phyloP scores from a whole-genome alignment of 2,113 vertebrate species.

The Tangachromis dhanisi region DNA sequence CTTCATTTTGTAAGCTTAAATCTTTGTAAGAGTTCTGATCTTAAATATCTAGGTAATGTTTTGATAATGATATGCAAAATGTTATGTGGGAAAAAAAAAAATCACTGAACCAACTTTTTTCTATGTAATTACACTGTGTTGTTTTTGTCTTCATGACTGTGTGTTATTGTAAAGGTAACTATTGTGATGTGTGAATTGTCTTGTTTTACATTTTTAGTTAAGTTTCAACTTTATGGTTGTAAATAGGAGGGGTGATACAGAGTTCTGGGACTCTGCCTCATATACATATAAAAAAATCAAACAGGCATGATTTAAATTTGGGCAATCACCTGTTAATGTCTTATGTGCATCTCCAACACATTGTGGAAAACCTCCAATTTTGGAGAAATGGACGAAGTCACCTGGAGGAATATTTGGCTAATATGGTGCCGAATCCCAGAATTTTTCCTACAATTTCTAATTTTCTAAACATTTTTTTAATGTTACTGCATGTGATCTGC shows the following conservation, averaged over 20 bases:
- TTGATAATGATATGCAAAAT: background rate
- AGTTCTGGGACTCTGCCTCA: background rate
- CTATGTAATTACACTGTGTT: background rate
- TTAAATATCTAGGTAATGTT: background rate
- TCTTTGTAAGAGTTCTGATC: background rate
- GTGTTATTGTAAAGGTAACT: background rate
- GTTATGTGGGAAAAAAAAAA: accelerated
- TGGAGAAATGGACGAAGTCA: background rate
- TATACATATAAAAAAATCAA: background rate
- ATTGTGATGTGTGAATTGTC: background rate
- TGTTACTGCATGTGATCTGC: background rate
- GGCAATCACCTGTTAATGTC: background rate
- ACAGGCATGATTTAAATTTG: background rate
- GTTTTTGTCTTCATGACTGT: background rate
- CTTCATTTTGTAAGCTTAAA: background rate
- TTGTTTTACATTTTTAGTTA: background rate
- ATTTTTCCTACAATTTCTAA: background rate
- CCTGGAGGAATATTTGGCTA: background rate
- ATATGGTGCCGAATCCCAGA: background rate
- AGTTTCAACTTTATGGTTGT: background rate
- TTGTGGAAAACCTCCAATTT: background rate
- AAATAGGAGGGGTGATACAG: background rate
- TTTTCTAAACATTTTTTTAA: background rate
- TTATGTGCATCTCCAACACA: background rate
- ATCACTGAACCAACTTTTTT: background rate